These are phyloP conservation scores for Notodonta ziczac DNA, from an alignment of 2,888 invertebrate species.

Conservation along the genomic window DNA sequence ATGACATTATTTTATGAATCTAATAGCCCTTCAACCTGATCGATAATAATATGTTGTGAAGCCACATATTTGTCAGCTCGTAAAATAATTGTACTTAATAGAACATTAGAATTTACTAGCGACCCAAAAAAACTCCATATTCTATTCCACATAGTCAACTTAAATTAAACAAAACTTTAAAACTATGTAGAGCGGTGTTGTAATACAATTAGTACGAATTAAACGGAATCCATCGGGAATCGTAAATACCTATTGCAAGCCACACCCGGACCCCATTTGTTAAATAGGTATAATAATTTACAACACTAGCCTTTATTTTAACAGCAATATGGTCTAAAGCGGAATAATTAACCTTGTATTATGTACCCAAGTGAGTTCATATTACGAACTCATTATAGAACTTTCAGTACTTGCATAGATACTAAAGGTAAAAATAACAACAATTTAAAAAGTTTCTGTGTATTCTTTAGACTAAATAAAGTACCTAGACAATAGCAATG, in stretches of 20 bases:
- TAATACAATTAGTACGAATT: neutral
- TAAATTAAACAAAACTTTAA: no score
- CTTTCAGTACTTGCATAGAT: no score
- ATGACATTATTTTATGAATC: constrained; percentile 3
- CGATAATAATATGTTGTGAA: constrained; percentile 1
- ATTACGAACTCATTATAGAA: no score
- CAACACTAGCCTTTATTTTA: constrained; percentile 15
- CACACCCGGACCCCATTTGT: no score
- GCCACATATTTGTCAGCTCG: neutral
- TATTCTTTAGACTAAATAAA: no score
- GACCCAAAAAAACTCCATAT: no score
- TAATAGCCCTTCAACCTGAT: constrained; percentile 1
- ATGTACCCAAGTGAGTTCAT: neutral
- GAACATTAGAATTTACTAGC: no score
- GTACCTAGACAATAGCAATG: no score
- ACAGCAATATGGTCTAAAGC: constrained; percentile 19
- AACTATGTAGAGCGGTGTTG: no score
- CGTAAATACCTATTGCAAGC: neutral
- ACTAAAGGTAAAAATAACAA: no score
- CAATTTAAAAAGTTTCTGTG: no score
- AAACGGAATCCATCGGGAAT: constrained; percentile 29
- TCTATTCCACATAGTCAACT: no score
- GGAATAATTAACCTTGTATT: constrained; percentile 13
- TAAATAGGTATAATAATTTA: constrained; percentile 27
- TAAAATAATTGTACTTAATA: neutral